Percentiles rank a stretch among this genome's conserved stretches.
Evolutionary conservation across 1,140 invertebrate genomes (phyloP).

Genomic region (Bombus pyrosoma): DNA sequence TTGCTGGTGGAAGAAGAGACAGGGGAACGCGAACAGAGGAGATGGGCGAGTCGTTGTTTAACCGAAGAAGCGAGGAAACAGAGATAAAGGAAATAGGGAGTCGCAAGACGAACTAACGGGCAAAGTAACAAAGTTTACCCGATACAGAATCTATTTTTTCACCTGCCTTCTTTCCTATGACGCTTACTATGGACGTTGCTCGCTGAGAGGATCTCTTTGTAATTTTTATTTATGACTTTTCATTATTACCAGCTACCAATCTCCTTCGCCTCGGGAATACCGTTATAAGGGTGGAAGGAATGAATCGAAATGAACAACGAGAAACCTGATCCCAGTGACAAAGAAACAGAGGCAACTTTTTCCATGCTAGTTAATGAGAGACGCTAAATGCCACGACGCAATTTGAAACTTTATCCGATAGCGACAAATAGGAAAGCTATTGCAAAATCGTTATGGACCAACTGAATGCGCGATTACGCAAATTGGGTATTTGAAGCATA

Average conservation of each 20-base stretch:
- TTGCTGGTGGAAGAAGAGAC: background rate
- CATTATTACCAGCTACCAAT: constrained; percentile 66
- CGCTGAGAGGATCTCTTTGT: constrained; percentile 18
- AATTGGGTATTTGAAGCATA: background rate
- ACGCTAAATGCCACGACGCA: constrained; percentile 13
- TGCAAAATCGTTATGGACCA: background rate
- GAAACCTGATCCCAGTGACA: background rate
- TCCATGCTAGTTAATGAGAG: constrained; percentile 38
- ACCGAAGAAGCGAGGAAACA: background rate
- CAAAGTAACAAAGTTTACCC: constrained; percentile 70
- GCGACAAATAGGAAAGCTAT: background rate
- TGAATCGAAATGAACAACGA: constrained; percentile 19
- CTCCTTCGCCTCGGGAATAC: constrained; percentile 33
- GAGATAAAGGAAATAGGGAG: background rate
- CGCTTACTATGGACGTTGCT: background rate
- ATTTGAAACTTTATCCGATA: constrained; percentile 18
- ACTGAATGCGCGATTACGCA: background rate
- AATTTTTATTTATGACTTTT: constrained; percentile 72
- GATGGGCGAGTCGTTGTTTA: constrained; percentile 23
- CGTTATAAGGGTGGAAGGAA: background rate
- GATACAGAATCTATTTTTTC: constrained; percentile 60
- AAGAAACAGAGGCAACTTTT: constrained; percentile 28
- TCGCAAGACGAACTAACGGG: constrained; percentile 2
- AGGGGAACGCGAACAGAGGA: background rate
- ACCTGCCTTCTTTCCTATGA: constrained; percentile 20